phyloP scores from a whole-genome alignment of 2,113 vertebrate genomes.

The Hippocampus barbouri region DNA sequence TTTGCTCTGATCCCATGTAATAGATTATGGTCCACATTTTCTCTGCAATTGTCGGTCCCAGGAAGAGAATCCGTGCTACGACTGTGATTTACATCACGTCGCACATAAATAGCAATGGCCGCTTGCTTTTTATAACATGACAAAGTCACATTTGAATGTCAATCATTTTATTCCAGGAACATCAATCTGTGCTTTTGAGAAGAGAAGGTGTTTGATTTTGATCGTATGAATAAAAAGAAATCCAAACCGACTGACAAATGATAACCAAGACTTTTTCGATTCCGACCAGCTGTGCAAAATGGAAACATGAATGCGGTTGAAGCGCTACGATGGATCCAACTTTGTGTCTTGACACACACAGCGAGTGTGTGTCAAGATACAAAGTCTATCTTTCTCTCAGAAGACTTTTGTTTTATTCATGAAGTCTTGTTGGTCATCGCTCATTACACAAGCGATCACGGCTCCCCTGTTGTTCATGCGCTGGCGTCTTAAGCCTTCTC shows the following conservation, averaged over 20 bases:
- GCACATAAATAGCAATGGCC: slow-evolving; percentile 7
- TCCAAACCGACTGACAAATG: neutral
- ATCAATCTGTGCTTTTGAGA: neutral
- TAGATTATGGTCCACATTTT: too few species aligned
- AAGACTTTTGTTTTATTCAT: slow-evolving; percentile 44
- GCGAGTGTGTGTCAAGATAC: too few species aligned
- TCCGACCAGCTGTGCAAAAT: slow-evolving; percentile 33
- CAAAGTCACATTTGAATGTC: neutral
- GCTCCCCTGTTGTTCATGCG: slow-evolving; percentile 24
- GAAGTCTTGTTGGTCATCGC: slow-evolving; percentile 34
- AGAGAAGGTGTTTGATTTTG: neutral
- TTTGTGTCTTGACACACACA: slow-evolving; percentile 12
- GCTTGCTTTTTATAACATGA: slow-evolving; percentile 17
- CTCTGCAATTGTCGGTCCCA: too few species aligned
- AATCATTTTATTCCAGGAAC: neutral
- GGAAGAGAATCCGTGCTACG: slow-evolving; percentile 2
- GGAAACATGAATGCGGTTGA: slow-evolving; percentile 26
- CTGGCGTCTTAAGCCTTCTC: slow-evolving; percentile 22
- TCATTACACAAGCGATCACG: slow-evolving; percentile 40
- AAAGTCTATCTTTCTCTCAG: neutral
- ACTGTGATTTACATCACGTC: slow-evolving; percentile 27
- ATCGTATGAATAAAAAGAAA: neutral
- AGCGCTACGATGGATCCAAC: slow-evolving; percentile 16
- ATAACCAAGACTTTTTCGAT: slow-evolving; percentile 1
- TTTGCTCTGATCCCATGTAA: too few species aligned